Evolutionary conservation across 2,797 vertebrate genomes (phyloP).

Genomic region (Malacoctenus gilli): DNA sequence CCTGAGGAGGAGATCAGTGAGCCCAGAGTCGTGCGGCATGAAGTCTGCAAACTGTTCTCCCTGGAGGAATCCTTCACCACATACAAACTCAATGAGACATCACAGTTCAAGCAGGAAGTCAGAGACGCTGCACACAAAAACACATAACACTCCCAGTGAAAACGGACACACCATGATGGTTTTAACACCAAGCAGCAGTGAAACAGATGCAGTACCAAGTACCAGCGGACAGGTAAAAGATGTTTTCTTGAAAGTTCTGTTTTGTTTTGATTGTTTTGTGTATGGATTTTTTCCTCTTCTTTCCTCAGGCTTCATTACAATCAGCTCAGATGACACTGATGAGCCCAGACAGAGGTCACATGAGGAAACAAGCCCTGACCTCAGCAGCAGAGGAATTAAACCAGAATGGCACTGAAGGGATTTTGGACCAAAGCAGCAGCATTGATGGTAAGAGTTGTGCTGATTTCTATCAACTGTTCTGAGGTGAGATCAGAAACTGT

Average conservation of each 20-base stretch:
- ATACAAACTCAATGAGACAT: conserved; percentile 20
- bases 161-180: conserved; percentile 53
- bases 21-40: conserved; percentile 41
- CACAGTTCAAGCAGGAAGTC: conserved; percentile 20
- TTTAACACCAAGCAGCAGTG: conserved; percentile 42
- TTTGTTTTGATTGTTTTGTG: no score
- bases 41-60: conserved; percentile 32
- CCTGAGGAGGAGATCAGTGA: conserved; percentile 75
- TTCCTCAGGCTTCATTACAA: conserved; percentile 54
- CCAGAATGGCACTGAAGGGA: conserved; percentile 28
- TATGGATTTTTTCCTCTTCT: conserved; percentile 19
- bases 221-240: conserved; percentile 71
- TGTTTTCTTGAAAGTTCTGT: no score
- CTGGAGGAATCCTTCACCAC: conserved; percentile 24
- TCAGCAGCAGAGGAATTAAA: conserved; percentile 32
- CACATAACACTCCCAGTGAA: conserved; percentile 13
- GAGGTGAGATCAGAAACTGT: no score
- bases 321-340: conserved; percentile 39
- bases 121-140: conserved; percentile 33
- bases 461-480: no score
- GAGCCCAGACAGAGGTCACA: conserved; percentile 31
- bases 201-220: conserved; percentile 49
- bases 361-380: conserved; percentile 34
- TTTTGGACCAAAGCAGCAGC: no score
- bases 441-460: no score